phyloP scores from a whole-genome alignment of 2,113 vertebrate species.

The Nesoenas mayeri region DNA sequence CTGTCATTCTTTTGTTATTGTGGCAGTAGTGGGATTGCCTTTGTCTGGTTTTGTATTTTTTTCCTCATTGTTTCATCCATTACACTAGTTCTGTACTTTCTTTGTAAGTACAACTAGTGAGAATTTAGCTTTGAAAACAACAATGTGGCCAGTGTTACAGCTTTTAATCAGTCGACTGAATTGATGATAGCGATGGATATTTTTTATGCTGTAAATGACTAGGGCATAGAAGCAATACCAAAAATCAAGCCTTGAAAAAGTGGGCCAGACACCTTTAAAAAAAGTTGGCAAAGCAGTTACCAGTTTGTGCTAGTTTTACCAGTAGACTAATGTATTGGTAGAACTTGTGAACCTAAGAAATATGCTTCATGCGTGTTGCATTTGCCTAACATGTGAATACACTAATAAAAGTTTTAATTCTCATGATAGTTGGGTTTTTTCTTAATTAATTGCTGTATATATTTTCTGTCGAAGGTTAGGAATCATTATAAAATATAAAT shows the following conservation, averaged over 20 bases:
- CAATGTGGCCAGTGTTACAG: conserved; percentile 73
- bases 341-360: conserved; percentile 83
- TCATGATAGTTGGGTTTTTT: conserved; percentile 44
- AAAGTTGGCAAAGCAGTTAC: conserved; percentile 75
- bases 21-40: conserved; percentile 76
- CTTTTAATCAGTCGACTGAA: conserved; percentile 51
- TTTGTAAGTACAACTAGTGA: conserved; percentile 76
- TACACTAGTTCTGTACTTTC: conserved; percentile 74
- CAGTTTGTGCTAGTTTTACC: conserved; percentile 83
- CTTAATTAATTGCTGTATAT: not conserved
- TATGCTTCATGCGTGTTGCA: conserved; percentile 90
- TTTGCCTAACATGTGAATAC: conserved; percentile 95
- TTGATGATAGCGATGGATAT: conserved; percentile 15
- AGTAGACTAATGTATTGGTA: conserved; percentile 86
- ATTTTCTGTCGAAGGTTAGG: not conserved
- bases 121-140: conserved; percentile 71
- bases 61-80: conserved; percentile 53
- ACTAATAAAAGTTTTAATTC: conserved; percentile 94
- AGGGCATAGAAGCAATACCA: conserved; percentile 72
- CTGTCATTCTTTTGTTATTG: conserved; percentile 78
- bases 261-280: conserved; percentile 44
- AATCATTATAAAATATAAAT: not conserved
- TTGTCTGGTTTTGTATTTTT: conserved; percentile 28
- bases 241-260: conserved; percentile 55
- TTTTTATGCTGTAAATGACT: conserved; percentile 58